Evolutionary conservation across 2,797 vertebrate genomes (phyloP).

Genomic region (Pelodytes ibericus): DNA sequence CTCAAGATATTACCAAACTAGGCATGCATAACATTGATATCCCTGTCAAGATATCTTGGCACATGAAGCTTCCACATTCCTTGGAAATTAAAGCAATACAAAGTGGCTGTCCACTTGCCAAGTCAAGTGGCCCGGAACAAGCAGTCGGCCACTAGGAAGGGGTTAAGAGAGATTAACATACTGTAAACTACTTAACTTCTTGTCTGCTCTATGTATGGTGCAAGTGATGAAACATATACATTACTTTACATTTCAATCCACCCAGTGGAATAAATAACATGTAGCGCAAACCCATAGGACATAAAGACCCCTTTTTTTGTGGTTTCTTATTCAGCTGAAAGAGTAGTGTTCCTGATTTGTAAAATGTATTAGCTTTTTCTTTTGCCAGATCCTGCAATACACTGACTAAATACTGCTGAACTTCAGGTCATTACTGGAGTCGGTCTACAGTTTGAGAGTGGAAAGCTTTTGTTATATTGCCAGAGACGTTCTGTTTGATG

Average conservation of each 20-base stretch:
- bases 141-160: not conserved
- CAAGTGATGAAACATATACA: not conserved
- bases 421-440: constrained; percentile 57
- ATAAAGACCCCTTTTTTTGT: not conserved
- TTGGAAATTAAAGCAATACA: constrained; percentile 47
- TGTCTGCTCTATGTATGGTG: not conserved
- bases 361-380: constrained; percentile 7
- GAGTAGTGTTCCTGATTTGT: not conserved
- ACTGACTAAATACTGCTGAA: constrained; percentile 5
- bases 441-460: constrained; percentile 53
- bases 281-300: not conserved
- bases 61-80: constrained; percentile 46
- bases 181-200: constrained; percentile 12
- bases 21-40: constrained; percentile 45
- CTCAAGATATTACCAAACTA: constrained; percentile 36
- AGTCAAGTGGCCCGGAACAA: constrained; percentile 16
- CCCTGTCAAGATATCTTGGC: constrained; percentile 43
- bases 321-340: not conserved
- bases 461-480: constrained; percentile 56
- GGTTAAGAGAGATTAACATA: constrained; percentile 32
- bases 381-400: not conserved
- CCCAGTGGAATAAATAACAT: not conserved
- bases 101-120: constrained; percentile 32
- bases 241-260: constrained; percentile 8
- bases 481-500: constrained; percentile 59